Evolutionary conservation across 2,113 vertebrate species (phyloP).

Genomic region (Centropus bengalensis): DNA sequence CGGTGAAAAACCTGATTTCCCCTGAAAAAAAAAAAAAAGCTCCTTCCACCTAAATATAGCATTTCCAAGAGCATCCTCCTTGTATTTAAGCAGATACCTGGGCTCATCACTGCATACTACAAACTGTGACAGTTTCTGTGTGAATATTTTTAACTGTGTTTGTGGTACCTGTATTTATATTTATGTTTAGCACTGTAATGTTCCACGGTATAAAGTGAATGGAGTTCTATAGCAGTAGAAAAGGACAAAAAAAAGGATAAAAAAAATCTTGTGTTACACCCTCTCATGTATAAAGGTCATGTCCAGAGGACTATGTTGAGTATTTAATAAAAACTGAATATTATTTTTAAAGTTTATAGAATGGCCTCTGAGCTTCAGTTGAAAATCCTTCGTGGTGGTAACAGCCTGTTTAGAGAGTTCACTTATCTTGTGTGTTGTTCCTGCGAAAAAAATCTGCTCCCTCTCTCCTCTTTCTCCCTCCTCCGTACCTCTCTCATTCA

Average conservation of each 20-base stretch:
- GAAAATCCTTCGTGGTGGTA: constrained; percentile 16
- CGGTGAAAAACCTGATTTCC: constrained; percentile 10
- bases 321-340: constrained; percentile 89
- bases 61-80: constrained; percentile 70
- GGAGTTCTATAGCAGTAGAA: constrained; percentile 79
- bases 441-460: background rate
- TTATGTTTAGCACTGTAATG: constrained; percentile 86
- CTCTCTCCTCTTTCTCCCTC: background rate
- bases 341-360: constrained; percentile 82
- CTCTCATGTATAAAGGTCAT: constrained; percentile 78
- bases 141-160: constrained; percentile 85
- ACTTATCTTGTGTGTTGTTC: constrained; percentile 9
- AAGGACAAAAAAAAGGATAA: background rate
- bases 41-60: constrained; percentile 64
- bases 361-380: constrained; percentile 69
- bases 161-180: constrained; percentile 87
- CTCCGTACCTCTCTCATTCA: background rate
- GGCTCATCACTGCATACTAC: constrained; percentile 77
- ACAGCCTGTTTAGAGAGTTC: constrained; percentile 15
- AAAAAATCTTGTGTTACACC: constrained; percentile 72
- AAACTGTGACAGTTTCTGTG: constrained; percentile 85
- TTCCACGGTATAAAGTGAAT: constrained; percentile 79
- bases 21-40: background rate
- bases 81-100: constrained; percentile 78
- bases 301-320: constrained; percentile 82